phyloP scores from a whole-genome alignment of 2,888 invertebrate species.

The Phengaris alcon region DNA sequence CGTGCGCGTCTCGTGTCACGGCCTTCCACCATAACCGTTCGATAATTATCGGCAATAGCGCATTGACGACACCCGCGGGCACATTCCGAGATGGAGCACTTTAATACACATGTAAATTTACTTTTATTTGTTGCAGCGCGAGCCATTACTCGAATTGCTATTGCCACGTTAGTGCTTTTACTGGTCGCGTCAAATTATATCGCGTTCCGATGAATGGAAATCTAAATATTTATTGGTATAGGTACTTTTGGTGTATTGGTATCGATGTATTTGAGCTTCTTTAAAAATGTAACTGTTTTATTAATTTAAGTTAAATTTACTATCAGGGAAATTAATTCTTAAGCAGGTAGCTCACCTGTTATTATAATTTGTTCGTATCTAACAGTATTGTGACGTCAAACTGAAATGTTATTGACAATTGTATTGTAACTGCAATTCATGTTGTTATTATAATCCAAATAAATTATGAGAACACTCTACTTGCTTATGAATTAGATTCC shows the following conservation, averaged over 20 bases:
- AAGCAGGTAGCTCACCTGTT: too few species aligned
- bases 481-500: too few species aligned
- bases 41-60: slow-evolving; percentile 54
- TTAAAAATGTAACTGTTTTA: background rate
- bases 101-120: slow-evolving; percentile 58
- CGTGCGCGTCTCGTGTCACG: slow-evolving; percentile 39
- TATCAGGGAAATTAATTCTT: too few species aligned
- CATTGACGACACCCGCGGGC: slow-evolving; percentile 60
- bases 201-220: slow-evolving; percentile 29
- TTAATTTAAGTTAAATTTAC: too few species aligned
- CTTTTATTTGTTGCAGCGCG: slow-evolving; percentile 56
- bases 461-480: too few species aligned
- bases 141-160: slow-evolving; percentile 56
- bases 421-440: too few species aligned
- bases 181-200: slow-evolving; percentile 31
- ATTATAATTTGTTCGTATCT: too few species aligned
- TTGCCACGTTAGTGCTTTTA: slow-evolving; percentile 35
- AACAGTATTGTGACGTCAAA: too few species aligned
- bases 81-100: slow-evolving; percentile 47
- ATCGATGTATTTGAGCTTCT: background rate
- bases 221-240: slow-evolving; percentile 29
- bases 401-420: too few species aligned
- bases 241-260: background rate
- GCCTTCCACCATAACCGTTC: slow-evolving; percentile 45
- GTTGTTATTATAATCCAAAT: too few species aligned